phyloP scores from a whole-genome alignment of 2,888 invertebrate species.

The Drosophila kanekoi region DNA sequence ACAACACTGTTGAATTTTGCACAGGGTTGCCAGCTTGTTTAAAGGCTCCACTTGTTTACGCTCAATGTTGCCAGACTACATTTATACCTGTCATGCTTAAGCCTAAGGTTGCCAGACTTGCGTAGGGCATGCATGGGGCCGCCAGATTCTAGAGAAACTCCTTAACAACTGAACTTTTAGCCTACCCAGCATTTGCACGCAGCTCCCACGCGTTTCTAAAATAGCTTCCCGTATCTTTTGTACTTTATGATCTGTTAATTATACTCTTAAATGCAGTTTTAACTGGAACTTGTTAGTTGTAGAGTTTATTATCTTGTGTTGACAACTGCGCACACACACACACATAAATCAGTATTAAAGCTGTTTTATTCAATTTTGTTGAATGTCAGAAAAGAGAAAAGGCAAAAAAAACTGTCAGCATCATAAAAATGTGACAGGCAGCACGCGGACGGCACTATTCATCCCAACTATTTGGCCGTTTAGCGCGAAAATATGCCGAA shows the following conservation, averaged over 20 bases:
- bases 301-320: neutral
- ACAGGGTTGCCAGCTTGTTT: too few relatives aligned
- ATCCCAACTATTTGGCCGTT: constrained; percentile 25
- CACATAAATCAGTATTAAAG: neutral
- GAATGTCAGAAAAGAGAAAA: constrained; percentile 4
- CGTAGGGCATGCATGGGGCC: too few relatives aligned
- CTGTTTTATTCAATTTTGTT: constrained; percentile 1
- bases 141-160: too few relatives aligned
- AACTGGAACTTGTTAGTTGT: neutral
- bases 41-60: too few relatives aligned
- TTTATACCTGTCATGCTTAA: too few relatives aligned
- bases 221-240: neutral
- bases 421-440: constrained; percentile 59
- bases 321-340: too few relatives aligned
- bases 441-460: constrained; percentile 55
- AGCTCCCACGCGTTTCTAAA: too few relatives aligned
- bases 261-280: neutral
- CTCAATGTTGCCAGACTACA: too few relatives aligned
- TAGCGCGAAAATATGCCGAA: constrained; percentile 4
- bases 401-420: constrained; percentile 45
- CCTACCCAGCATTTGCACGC: too few relatives aligned
- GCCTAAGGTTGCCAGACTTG: neutral
- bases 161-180: too few relatives aligned
- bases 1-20: too few relatives aligned
- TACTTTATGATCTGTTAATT: neutral